Conservation (phyloP, 2,888 invertebrate genomes). For the Drosophila neonasuta region DNA sequence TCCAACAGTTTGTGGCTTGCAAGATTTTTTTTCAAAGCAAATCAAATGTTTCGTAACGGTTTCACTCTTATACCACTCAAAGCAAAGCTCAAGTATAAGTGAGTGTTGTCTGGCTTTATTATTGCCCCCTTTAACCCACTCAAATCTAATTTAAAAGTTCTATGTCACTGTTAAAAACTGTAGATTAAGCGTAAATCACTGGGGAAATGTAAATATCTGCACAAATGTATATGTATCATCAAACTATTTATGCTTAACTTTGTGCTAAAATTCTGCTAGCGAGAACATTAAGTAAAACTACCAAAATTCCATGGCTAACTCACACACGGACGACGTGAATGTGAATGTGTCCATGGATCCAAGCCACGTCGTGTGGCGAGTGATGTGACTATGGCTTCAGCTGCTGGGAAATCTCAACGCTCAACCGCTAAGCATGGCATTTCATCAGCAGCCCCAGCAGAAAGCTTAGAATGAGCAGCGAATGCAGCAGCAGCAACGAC, state of each 20-base stretch:
- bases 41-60: constrained; percentile 47
- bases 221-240: background rate
- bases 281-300: constrained; percentile 51
- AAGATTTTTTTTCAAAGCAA: constrained; percentile 32
- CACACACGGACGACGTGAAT: background rate
- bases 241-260: constrained; percentile 31
- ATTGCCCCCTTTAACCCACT: constrained; percentile 10
- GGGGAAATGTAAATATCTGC: background rate
- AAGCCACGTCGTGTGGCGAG: constrained; percentile 35
- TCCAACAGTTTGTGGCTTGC: constrained; percentile 14
- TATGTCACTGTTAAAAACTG: constrained; percentile 3
- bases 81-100: constrained; percentile 36
- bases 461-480: constrained; percentile 31
- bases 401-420: constrained; percentile 62
- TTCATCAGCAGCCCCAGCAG: constrained; percentile 68
- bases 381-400: constrained; percentile 47
- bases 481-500: constrained; percentile 26
- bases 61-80: constrained; percentile 71
- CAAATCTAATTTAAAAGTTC: constrained; percentile 12
- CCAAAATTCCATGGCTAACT: constrained; percentile 44
- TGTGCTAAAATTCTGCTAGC: constrained; percentile 25
- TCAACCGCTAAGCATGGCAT: constrained; percentile 75
- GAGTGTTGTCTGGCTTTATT: background rate
- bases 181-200: background rate
- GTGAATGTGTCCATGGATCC: background rate